phyloP scores from a whole-genome alignment of 2,888 invertebrate genomes.

The Anodontia alba region DNA sequence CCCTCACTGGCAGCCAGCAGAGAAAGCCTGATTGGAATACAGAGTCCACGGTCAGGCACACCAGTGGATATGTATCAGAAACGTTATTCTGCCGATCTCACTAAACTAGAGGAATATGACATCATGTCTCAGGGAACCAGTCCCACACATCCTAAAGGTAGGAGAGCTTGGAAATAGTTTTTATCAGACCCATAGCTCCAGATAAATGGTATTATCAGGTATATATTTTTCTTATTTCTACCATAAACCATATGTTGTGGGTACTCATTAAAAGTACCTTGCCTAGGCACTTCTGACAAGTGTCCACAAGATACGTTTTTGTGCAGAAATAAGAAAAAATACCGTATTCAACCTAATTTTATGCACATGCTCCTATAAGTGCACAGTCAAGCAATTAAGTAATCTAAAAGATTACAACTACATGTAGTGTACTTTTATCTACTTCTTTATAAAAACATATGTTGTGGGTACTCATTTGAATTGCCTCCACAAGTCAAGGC shows the following conservation, averaged over 20 bases:
- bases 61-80: slow-evolving; percentile 76
- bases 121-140: slow-evolving; percentile 59
- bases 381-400: too few species aligned
- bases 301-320: not conserved
- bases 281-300: not conserved
- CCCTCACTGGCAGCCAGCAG: slow-evolving; percentile 83
- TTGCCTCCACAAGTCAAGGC: too few species aligned
- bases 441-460: too few species aligned
- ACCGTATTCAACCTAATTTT: too few species aligned
- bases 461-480: too few species aligned
- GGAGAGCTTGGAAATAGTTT: not conserved
- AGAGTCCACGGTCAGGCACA: slow-evolving; percentile 77
- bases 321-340: too few species aligned
- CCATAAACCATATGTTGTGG: not conserved
- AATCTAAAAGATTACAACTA: too few species aligned
- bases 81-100: slow-evolving; percentile 81
- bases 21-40: slow-evolving; percentile 76
- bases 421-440: too few species aligned
- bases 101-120: slow-evolving; percentile 76
- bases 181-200: not conserved
- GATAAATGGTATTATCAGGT: too few species aligned
- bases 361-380: too few species aligned
- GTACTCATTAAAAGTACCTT: not conserved
- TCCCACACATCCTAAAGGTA: slow-evolving; percentile 51
- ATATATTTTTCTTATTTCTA: too few species aligned